Conservation (phyloP, 2,888 invertebrate species). For the Pandemis heparana region DNA sequence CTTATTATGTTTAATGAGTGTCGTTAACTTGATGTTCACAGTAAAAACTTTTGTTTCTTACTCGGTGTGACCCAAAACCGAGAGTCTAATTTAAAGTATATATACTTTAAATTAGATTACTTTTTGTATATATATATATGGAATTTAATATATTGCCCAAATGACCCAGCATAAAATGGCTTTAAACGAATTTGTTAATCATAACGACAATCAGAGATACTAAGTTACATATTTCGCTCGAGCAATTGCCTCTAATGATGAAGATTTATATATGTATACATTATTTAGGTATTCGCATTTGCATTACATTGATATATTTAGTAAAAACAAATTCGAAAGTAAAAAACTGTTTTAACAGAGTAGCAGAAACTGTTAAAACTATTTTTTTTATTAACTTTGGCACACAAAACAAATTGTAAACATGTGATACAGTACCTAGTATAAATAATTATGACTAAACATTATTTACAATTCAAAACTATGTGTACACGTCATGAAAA, state of each 20-base stretch:
- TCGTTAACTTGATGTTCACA: too few relatives aligned
- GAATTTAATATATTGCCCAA: background rate
- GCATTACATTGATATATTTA: background rate
- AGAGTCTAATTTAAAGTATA: background rate
- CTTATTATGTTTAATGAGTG: too few relatives aligned
- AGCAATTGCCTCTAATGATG: background rate
- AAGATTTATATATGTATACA: background rate
- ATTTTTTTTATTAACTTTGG: too few relatives aligned
- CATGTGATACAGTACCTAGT: too few relatives aligned
- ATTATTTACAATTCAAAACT: too few relatives aligned
- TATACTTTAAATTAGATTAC: too few relatives aligned
- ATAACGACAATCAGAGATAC: background rate
- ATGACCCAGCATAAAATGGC: background rate
- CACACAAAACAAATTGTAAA: too few relatives aligned
- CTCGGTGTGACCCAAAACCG: background rate
- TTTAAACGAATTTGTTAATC: background rate
- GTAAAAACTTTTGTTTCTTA: too few relatives aligned
- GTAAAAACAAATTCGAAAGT: background rate
- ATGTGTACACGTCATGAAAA: too few relatives aligned
- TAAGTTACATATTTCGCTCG: background rate
- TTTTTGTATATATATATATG: too few relatives aligned
- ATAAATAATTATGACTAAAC: too few relatives aligned
- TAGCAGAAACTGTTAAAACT: background rate
- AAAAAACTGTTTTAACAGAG: background rate
- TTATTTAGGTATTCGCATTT: slow-evolving; percentile 4